Conservation (phyloP, 2,113 vertebrate genomes). For the Alligator mississippiensis region DNA sequence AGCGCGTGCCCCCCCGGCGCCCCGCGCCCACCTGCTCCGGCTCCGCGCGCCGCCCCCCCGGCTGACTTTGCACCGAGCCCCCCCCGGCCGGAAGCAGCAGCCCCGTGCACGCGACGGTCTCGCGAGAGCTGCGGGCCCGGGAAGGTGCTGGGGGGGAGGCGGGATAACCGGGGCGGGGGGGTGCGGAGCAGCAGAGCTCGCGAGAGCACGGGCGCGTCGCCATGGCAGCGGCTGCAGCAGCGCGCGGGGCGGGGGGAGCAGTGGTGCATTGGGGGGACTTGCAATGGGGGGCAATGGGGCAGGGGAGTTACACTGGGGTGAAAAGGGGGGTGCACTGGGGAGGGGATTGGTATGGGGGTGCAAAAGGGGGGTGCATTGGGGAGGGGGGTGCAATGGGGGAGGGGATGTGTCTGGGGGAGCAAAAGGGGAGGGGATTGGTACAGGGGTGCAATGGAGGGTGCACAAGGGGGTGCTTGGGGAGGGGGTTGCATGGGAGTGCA, state of each 20-base stretch:
- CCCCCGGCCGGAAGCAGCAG: slow-evolving; percentile 6
- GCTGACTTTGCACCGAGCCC: slow-evolving; percentile 6
- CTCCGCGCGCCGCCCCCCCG: background rate
- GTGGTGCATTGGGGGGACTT: background rate
- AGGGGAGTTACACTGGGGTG: background rate
- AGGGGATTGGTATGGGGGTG: background rate
- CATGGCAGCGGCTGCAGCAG: slow-evolving; percentile 35
- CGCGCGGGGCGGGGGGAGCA: background rate
- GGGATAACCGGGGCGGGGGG: background rate
- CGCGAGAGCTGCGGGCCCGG: slow-evolving; percentile 30
- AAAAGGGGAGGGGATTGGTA: background rate
- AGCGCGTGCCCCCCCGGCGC: background rate
- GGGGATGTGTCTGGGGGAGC: background rate
- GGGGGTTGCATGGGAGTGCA: no score
- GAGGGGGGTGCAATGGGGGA: background rate
- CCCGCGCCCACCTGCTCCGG: background rate
- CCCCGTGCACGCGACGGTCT: background rate
- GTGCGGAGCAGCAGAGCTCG: background rate
- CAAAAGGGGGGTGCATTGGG: background rate
- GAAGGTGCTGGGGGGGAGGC: no score
- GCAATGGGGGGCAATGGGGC: no score
- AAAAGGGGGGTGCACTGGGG: background rate
- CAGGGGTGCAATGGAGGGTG: background rate
- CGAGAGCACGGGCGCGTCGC: slow-evolving; percentile 9
- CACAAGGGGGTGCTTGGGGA: background rate